These are phyloP conservation scores for Hedychridium roseum DNA, from an alignment of 2,888 invertebrate genomes.

Conservation along the genomic window DNA sequence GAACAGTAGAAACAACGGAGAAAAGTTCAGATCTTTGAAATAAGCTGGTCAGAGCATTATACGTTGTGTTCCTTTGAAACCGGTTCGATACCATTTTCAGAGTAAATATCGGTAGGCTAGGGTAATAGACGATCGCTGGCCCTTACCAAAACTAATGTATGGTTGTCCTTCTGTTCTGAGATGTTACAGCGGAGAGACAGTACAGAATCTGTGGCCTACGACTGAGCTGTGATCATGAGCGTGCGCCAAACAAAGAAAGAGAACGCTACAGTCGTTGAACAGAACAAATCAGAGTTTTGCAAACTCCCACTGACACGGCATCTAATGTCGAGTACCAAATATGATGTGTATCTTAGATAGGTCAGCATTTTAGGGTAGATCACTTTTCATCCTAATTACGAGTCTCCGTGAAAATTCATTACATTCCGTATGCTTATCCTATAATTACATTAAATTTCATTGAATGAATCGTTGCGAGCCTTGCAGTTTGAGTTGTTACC, in stretches of 20 bases:
- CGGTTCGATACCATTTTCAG: constrained; percentile 42
- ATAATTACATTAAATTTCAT: no score
- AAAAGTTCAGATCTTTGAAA: constrained; percentile 22
- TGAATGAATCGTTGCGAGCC: no score
- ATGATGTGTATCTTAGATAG: constrained; percentile 59
- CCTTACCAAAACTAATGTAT: constrained; percentile 64
- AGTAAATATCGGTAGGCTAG: constrained; percentile 50
- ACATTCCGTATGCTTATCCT: constrained; percentile 1
- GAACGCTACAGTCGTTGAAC: constrained; percentile 61
- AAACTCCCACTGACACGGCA: constrained; percentile 57
- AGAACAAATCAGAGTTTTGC: constrained; percentile 60
- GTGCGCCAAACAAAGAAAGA: constrained; percentile 63
- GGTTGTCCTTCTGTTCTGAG: constrained; percentile 67
- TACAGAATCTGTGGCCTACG: constrained; percentile 64
- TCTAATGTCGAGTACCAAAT: constrained; percentile 56
- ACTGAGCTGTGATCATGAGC: constrained; percentile 64
- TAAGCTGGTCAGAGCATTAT: constrained; percentile 37
- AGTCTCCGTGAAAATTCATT: constrained; percentile 37
- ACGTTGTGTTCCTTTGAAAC: constrained; percentile 37
- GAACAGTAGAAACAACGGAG: constrained; percentile 34
- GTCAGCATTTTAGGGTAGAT: constrained; percentile 62
- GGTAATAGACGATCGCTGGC: constrained; percentile 51
- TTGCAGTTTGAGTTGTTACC: no score
- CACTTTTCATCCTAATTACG: constrained; percentile 48
- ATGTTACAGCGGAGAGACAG: constrained; percentile 66